Base-by-base conservation (phyloP, 2,888 invertebrate genomes). In the Sthenelais limicola region DNA sequence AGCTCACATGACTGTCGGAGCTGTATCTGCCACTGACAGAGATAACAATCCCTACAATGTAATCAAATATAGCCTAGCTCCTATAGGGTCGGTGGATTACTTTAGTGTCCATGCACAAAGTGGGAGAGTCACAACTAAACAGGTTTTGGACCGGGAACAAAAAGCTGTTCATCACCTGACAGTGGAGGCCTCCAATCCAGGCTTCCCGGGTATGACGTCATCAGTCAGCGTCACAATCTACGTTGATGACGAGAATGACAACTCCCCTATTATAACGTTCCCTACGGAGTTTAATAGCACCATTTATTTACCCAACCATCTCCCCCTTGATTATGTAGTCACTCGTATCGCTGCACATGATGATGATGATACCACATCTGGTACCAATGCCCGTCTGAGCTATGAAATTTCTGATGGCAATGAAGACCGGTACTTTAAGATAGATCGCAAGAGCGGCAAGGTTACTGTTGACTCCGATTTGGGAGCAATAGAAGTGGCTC, bases 51-150 rank as follows among this genome's bases (percentile, higher is more conserved):
- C 72, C 12, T 67, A 66, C 52, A 67, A 72, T 18, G 33, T 32
- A 43, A 47, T 54, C 18, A 56, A 71, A 26, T 71, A 71, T 26
- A n/a, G 33, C 21, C 30, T 71, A 3, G 21, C 48, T 5, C 30
- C 26, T 1, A 48, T 47, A 26, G 56, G 35, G n/a, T 54, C 58
- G 1, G 49, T 30, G 4, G 94, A 93, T 0, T 94, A 94, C 84
- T 96, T 96, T 86, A 90, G 91, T 77, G 92, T 97, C 4, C 95
- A 97, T 86, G 92, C 94, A 0, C 93, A 94, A 78, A 94, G 95
- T 0, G 97, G 97, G 1, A 94, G 91, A 68, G 93, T 97, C 73
- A 92, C 91, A 30, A 94, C 94, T 0, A 91, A 92, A n/a, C 92
- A 91, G 70, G 91, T 91, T 80, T 91, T 97, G 72, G 96, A 97